Percentiles rank a stretch among this genome's conserved stretches.
phyloP scores from a whole-genome alignment of 2,797 vertebrate genomes.

The Sardinella longiceps region DNA sequence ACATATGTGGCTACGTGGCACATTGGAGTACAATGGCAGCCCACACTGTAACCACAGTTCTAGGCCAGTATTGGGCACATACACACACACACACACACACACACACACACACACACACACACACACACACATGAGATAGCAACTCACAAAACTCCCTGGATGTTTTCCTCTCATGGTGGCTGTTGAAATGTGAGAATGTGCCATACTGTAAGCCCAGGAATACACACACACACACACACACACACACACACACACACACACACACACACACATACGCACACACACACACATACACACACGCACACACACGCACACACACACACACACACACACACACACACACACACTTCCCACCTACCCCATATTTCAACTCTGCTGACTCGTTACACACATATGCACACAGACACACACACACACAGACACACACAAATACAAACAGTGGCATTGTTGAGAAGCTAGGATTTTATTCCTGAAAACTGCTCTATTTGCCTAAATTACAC shows the following conservation, averaged over 20 bases:
- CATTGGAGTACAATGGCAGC: too few relatives aligned
- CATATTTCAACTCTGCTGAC: constrained; percentile 68
- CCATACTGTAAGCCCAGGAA: too few relatives aligned
- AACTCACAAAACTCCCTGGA: too few relatives aligned
- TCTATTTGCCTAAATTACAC: too few relatives aligned
- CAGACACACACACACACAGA: constrained; percentile 56
- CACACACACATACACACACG: background rate
- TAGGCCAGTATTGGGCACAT: too few relatives aligned
- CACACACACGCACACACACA: background rate
- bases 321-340: background rate
- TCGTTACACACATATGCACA: too few relatives aligned
- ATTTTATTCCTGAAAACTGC: too few relatives aligned
- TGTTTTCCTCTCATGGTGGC: too few relatives aligned
- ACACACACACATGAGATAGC: background rate
- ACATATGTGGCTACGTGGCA: background rate
- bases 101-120: background rate
- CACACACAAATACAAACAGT: constrained; percentile 76
- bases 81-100: background rate
- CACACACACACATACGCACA: background rate
- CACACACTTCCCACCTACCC: background rate
- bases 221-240: background rate
- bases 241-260: background rate
- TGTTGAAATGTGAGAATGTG: too few relatives aligned
- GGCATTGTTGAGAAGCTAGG: constrained; percentile 67
- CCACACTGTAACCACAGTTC: too few relatives aligned